Conservation (phyloP, 2,113 vertebrate genomes). For the Uropsilus gracilis region DNA sequence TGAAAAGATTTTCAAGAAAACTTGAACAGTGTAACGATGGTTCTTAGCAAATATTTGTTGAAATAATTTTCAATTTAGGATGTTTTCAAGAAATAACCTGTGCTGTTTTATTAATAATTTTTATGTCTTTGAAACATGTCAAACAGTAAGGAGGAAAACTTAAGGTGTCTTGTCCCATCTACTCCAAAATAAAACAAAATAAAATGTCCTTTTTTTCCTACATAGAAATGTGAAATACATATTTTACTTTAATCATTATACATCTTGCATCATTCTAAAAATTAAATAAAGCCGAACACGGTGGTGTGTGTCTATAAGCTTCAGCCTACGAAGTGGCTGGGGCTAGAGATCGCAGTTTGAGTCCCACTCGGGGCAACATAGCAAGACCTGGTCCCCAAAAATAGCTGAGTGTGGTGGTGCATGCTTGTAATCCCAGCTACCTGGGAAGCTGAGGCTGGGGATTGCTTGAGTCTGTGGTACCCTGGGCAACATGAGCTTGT, state of each 20-base stretch:
- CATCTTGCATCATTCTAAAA: not conserved
- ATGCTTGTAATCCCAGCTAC: too few relatives aligned
- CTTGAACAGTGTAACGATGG: slow-evolving; percentile 11
- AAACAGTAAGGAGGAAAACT: not conserved
- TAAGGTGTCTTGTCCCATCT: not conserved
- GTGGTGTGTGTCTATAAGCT: too few relatives aligned
- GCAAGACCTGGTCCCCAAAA: too few relatives aligned
- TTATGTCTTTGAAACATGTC: not conserved
- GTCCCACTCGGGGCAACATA: too few relatives aligned
- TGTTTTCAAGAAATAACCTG: slow-evolving; percentile 5
- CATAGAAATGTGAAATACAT: not conserved
- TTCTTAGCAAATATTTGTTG: slow-evolving; percentile 35
- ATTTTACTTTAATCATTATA: slow-evolving; percentile 34
- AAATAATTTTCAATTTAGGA: slow-evolving; percentile 36
- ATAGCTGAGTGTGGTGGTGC: too few relatives aligned
- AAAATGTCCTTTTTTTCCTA: not conserved
- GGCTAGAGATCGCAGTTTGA: too few relatives aligned
- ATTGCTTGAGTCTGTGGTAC: too few relatives aligned
- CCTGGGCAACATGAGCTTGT: too few relatives aligned
- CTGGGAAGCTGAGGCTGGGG: too few relatives aligned
- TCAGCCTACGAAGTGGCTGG: too few relatives aligned
- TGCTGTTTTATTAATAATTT: slow-evolving; percentile 37
- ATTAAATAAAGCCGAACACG: too few relatives aligned
- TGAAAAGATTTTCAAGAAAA: slow-evolving; percentile 19
- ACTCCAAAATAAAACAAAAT: not conserved